phyloP scores from a whole-genome alignment of 2,113 vertebrate genomes.

The Leptodactylus fuscus region DNA sequence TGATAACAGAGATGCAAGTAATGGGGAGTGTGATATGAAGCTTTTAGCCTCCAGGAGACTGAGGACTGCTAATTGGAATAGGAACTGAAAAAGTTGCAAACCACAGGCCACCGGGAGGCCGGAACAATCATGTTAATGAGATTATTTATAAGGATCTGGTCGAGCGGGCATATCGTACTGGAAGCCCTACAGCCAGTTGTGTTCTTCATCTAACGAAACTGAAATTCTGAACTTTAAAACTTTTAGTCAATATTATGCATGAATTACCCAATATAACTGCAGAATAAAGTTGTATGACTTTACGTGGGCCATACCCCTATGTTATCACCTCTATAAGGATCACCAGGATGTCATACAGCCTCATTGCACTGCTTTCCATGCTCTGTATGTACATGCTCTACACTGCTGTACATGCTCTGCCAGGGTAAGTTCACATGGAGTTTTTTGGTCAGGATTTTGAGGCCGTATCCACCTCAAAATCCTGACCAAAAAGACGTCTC shows the following conservation, averaged over 20 bases:
- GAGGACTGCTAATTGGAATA: conserved; percentile 45
- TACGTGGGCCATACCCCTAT: not conserved
- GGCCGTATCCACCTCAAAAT: too few relatives aligned
- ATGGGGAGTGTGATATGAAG: conserved; percentile 19
- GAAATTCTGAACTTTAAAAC: not conserved
- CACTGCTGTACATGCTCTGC: too few relatives aligned
- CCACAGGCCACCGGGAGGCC: conserved; percentile 25
- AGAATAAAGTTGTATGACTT: not conserved
- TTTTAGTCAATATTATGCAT: not conserved
- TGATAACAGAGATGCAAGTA: conserved; percentile 19
- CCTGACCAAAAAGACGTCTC: too few relatives aligned
- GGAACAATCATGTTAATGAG: conserved; percentile 34
- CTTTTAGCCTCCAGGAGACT: conserved; percentile 22
- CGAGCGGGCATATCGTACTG: not conserved
- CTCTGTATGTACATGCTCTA: too few relatives aligned
- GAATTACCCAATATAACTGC: not conserved
- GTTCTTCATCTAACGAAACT: conserved; percentile 8
- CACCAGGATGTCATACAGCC: too few relatives aligned
- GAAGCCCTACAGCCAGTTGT: not conserved
- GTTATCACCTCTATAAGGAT: too few relatives aligned
- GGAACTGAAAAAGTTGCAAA: not conserved
- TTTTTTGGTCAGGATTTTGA: too few relatives aligned
- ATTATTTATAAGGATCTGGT: conserved; percentile 12
- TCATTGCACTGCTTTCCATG: too few relatives aligned
- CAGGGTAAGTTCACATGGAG: too few relatives aligned